Evolutionary conservation across 2,888 invertebrate species (phyloP), one percentile per base, ranked within the genome.

Genomic region (Rhimphoctona megacephalus): DNA sequence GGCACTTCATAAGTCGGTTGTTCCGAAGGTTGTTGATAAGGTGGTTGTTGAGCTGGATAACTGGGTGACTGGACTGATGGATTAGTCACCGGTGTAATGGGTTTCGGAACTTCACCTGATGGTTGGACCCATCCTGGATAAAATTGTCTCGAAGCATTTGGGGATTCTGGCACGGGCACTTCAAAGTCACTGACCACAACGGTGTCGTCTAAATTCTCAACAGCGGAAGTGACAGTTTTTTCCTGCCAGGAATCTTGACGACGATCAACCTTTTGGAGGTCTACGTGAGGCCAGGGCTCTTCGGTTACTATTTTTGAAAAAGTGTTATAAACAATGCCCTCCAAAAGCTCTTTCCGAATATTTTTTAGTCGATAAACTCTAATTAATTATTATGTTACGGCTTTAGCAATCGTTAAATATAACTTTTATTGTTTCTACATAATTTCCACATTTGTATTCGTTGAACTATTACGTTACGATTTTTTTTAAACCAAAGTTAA

Each of bases 231-330:
- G 2, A 30, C 30, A 19, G 85, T 11, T 9, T 88, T 87, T 39
- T 85, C 83, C 81, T 86, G 85, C 90, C 90, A 90, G 6, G 84
- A 74, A 8, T 90, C 89, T 6, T 87, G 83, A 11, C 86, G 88
- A 9, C 86, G 84, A 66, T 92, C 90, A 61, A 91, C 8, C 46
- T 92, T 92, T 64, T 91, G 89, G 14, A 91, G 74, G 33, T 93
- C 92, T 14, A 90, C 78, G 36, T 90, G 88, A 70, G 92, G 91
- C 93, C 93, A 93, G 4, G 87, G 73, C 22, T 89, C 87, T 66
- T 90, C 91, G 66, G 89, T 25, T 19, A 33, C 73, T 77, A 64
- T 14, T 30, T 57, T 36, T 61, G 6, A 36, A 19, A 83, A 64
- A 14, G 30, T 19, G 46, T 14, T 22, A 46, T 19, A 57, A 43